Evolutionary conservation across 2,888 invertebrate genomes (phyloP).

Genomic region (Latheticus oryzae): DNA sequence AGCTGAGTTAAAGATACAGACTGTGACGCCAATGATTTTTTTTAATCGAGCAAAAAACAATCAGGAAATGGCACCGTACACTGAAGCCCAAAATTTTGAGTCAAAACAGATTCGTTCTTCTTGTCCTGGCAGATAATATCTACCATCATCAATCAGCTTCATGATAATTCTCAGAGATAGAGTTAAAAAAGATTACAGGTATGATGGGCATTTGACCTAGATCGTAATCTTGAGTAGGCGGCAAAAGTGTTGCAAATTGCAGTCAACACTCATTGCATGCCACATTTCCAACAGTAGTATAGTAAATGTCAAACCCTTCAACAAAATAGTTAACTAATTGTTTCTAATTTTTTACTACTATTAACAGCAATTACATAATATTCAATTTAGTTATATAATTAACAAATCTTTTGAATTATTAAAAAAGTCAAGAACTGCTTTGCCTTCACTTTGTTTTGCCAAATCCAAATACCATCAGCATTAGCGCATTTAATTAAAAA

Average conservation of each 20-base stretch:
- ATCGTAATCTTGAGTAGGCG: conserved; percentile 13
- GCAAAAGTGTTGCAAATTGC: conserved; percentile 12
- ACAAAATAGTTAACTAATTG: conserved; percentile 6
- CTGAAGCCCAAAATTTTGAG: too few relatives aligned
- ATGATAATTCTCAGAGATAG: too few relatives aligned
- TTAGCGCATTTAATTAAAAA: neutral
- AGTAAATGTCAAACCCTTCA: conserved; percentile 7
- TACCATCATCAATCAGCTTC: too few relatives aligned
- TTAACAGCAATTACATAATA: neutral
- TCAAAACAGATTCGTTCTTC: too few relatives aligned
- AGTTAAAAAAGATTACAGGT: conserved; percentile 1
- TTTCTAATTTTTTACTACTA: too few relatives aligned
- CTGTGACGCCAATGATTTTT: too few relatives aligned
- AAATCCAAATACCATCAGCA: neutral
- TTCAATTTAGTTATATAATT: too few relatives aligned
- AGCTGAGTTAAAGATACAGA: too few relatives aligned
- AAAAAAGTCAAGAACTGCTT: neutral
- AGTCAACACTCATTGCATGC: conserved; percentile 13
- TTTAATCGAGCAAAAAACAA: too few relatives aligned
- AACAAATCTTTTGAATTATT: neutral
- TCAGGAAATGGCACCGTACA: too few relatives aligned
- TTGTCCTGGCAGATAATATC: too few relatives aligned
- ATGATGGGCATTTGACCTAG: conserved; percentile 14
- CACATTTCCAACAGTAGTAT: neutral
- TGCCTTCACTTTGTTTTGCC: conserved; percentile 3